Conservation (phyloP, 2,888 invertebrate genomes). For the Subacronicta megacephala region DNA sequence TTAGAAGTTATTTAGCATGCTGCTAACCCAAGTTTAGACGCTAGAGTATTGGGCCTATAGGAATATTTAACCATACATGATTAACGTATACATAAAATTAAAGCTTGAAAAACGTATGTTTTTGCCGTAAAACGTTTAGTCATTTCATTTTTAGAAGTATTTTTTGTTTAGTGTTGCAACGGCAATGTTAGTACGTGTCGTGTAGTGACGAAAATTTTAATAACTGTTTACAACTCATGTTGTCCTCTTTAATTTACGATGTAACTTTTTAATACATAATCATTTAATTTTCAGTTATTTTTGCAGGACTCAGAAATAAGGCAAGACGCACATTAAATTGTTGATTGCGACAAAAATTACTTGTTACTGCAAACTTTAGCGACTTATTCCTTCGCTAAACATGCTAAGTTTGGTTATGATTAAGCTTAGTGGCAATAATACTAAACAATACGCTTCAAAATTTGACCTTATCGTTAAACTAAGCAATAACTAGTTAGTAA, state of each 20-base stretch:
- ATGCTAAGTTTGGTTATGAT: neutral
- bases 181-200: constrained; percentile 13
- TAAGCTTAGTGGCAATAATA: neutral
- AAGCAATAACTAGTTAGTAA: constrained; percentile 42
- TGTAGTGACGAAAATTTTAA: constrained; percentile 23
- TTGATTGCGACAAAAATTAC: no score
- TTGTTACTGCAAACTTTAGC: no score
- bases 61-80: constrained; percentile 8
- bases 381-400: neutral
- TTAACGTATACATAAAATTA: constrained; percentile 2
- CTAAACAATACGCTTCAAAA: constrained; percentile 7
- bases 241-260: constrained; percentile 1
- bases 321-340: no score
- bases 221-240: constrained; percentile 10
- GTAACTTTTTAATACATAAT: neutral
- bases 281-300: neutral
- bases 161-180: constrained; percentile 39
- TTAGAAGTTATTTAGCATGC: constrained; percentile 35
- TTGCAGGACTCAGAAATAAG: no score
- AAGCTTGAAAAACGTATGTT: constrained; percentile 22
- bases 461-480: constrained; percentile 18
- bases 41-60: constrained; percentile 23
- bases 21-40: constrained; percentile 26
- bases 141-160: constrained; percentile 54
- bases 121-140: constrained; percentile 46